Evolutionary conservation across 1,140 invertebrate species (phyloP), one percentile per base, ranked within the genome.

Genomic region (Brachionus sp.): DNA sequence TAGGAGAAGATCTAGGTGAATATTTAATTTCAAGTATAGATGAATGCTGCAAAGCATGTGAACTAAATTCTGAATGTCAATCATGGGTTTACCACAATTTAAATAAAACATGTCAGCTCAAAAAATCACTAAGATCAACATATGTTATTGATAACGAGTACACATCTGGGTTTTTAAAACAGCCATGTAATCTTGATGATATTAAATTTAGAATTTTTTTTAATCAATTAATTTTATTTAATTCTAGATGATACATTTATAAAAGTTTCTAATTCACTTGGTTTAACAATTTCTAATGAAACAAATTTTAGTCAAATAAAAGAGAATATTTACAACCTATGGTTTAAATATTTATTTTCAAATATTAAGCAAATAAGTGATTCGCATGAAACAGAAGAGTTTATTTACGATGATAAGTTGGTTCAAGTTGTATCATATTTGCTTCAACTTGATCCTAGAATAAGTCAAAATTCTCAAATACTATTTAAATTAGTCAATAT

Each of bases 381-480:
- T 12, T 19, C 44, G 5, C 46, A 29, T 46, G 33, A 75, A 12
- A 42, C 23, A 46, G 44, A 29, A 12, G 70, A 46, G 19, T 75
- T 44, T 25, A 23, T 35, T 35, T 23, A 19, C 13, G 42, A 75
- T 10, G 25, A 46, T 12, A 29, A 75, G 25, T 13, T 25, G 9
- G 12, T 75, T 25, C 7, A 42, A 44, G 35, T 64, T 29, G 9
- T 80, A 5, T 33, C 29, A 29, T 80, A 80, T 80, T 37, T 80
- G 3, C 16, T 80, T 23, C 25, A 80, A 44, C 37, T 80, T 12
- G 77, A 80, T 35, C 50, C 77, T 5, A 57, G 77, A n/a, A 80
- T 80, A 62, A 57, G 37, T n/a, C 77, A 80, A 80, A 80, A 80
- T 66, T 80, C 77, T 37, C 77, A 62, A 44, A 42, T 80, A 23